Evolutionary conservation across 92 coral and sea anemone genomes (phyloP).

Genomic region (Heliopora coerulea): DNA sequence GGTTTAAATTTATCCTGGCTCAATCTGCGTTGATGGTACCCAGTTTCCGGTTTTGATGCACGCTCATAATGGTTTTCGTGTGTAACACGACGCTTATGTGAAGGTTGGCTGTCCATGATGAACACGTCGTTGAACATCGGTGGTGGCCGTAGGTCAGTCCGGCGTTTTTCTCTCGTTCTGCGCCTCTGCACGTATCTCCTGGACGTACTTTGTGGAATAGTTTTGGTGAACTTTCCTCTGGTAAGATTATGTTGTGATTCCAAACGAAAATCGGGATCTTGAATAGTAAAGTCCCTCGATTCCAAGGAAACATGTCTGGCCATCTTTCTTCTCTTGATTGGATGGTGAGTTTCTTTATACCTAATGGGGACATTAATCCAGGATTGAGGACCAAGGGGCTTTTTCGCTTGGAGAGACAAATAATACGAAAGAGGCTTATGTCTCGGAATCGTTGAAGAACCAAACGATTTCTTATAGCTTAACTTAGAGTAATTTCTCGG

Average conservation of each 20-base stretch:
- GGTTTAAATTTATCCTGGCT: background rate
- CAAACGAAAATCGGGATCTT: background rate
- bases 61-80: background rate
- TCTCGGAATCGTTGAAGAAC: background rate
- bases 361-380: background rate
- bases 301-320: background rate
- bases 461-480: conserved; percentile 14
- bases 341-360: conserved; percentile 3
- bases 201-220: background rate
- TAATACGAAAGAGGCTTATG: conserved; percentile 18
- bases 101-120: conserved; percentile 21
- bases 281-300: background rate
- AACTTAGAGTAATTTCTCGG: conserved; percentile 14
- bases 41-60: background rate
- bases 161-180: background rate
- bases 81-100: background rate
- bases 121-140: conserved; percentile 4
- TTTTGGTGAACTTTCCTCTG: background rate
- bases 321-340: background rate
- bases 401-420: conserved; percentile 6
- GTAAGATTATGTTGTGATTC: background rate
- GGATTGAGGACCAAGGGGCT: background rate
- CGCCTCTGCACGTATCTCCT: background rate
- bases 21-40: too few relatives aligned
- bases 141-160: background rate